Base-by-base conservation (phyloP, 2,888 invertebrate species). In the Octodonta nipae region DNA sequence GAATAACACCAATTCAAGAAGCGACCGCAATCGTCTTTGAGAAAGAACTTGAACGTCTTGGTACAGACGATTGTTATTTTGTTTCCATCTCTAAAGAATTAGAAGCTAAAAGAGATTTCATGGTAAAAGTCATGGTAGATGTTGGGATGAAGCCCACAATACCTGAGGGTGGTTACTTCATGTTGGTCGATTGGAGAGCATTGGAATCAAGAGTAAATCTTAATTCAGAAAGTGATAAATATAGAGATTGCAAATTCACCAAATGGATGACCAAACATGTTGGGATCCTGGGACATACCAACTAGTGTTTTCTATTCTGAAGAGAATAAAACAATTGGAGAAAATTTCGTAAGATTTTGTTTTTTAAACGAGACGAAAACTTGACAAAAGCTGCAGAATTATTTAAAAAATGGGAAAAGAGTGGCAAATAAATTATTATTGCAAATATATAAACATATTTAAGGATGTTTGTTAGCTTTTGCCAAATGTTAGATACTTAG, bases 131-230 rank as follows among this genome's bases (percentile, higher is more conserved):
- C 38, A 64, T 89, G 13, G 57, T 51, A 3, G 80, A 86, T 7
- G 77, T 78, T 32, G 92, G 91, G 0, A 85, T 96, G 77, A 74
- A 73, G 22, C 91, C 95, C 0, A 86, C 86, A 0, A 66, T 93
- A 34, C 98, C 98, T 0, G 89, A 96, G 47, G 93, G 91, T 3
- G 96, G 98, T 0, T 99, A 95, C 63, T 99, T 98, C 56, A 82
- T 99, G 70, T 59, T 98, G 31, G 93, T 92, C 1, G 89, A 98
- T 63, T 92, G 87, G 79, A 75, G 80, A 6, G 65, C 74, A 3
- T 61, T 89, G 73, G 79, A 64, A 20, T 61, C 67, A 12, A 78
- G 79, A 57, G 71, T 81, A 4, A 75, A 81, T 54, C 62, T 87
- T 5, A 67, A 67, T 2, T 58, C 71, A 1, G 86, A 87, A 58